phyloP scores from a whole-genome alignment of 2,113 vertebrate species.

The Blennius ocellaris region DNA sequence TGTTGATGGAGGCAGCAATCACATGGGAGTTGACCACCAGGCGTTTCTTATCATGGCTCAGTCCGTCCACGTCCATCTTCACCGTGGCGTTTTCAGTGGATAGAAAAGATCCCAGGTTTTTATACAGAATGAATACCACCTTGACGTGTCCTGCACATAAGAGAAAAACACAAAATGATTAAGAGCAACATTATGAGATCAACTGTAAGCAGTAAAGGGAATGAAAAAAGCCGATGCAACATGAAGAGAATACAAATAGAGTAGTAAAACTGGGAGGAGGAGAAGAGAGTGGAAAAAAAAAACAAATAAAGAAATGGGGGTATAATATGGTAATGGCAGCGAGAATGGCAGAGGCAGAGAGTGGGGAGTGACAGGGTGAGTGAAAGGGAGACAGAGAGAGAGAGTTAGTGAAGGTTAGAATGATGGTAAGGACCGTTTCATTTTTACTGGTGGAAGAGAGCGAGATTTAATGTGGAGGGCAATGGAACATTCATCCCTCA shows the following conservation, averaged over 20 bases:
- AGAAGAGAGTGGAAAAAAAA: constrained; percentile 1
- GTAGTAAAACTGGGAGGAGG: constrained; percentile 8
- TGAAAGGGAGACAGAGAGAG: constrained; percentile 68
- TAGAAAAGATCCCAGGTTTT: constrained; percentile 92
- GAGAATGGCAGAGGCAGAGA: constrained; percentile 64
- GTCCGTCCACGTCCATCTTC: constrained; percentile 87
- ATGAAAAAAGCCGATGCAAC: constrained; percentile 13
- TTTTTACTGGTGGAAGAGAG: constrained; percentile 80
- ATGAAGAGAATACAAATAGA: constrained; percentile 29
- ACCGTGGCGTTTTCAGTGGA: constrained; percentile 93
- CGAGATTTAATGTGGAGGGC: constrained; percentile 83
- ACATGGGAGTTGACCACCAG: constrained; percentile 92
- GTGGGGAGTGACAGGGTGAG: constrained; percentile 70
- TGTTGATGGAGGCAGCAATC: constrained; percentile 94
- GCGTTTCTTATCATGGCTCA: constrained; percentile 70
- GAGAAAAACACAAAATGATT: constrained; percentile 14
- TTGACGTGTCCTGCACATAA: constrained; percentile 89
- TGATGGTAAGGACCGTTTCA: constrained; percentile 84
- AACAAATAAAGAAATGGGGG: constrained; percentile 56
- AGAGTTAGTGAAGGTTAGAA: constrained; percentile 82
- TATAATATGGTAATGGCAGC: constrained; percentile 66
- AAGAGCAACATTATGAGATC: constrained; percentile 1
- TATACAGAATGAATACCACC: constrained; percentile 93
- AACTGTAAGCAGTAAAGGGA: background rate
- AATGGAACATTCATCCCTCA: constrained; percentile 84